Evolutionary conservation across 1,140 invertebrate genomes (phyloP).

Genomic region (Oppia nitens): DNA sequence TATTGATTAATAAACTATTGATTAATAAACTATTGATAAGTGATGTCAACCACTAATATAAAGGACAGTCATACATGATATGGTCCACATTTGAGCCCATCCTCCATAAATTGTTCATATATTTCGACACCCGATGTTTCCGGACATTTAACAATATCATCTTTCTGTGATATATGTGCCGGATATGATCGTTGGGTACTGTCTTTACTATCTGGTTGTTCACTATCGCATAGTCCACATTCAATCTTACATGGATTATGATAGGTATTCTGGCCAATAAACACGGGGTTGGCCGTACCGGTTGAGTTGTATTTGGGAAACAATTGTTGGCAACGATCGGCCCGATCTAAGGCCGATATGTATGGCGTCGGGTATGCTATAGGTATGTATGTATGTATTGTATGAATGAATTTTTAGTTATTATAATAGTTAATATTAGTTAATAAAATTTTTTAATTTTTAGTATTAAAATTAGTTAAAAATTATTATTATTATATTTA

Average conservation of each 20-base stretch:
- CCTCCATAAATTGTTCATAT: slow-evolving; percentile 9
- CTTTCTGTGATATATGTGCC: slow-evolving; percentile 10
- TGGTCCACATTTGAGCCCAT: slow-evolving; percentile 7
- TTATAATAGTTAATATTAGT: too few relatives aligned
- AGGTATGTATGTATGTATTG: too few relatives aligned
- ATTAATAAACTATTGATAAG: too few relatives aligned
- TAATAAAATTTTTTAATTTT: too few relatives aligned
- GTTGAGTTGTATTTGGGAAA: slow-evolving; percentile 9
- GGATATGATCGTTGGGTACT: slow-evolving; percentile 10
- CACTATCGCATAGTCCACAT: slow-evolving; percentile 6
- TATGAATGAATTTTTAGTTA: too few relatives aligned
- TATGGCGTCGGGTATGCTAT: slow-evolving; percentile 11
- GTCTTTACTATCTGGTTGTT: slow-evolving; percentile 3
- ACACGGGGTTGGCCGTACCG: slow-evolving; percentile 1
- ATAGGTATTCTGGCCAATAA: slow-evolving; percentile 11
- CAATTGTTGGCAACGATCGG: not conserved
- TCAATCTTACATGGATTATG: slow-evolving; percentile 13
- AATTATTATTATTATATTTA: too few relatives aligned
- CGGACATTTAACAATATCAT: not conserved
- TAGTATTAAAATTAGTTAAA: too few relatives aligned
- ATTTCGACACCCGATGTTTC: slow-evolving; percentile 1
- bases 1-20: too few relatives aligned
- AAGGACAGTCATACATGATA: slow-evolving; percentile 5
- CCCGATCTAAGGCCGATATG: not conserved
- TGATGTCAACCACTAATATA: too few relatives aligned